Evolutionary conservation across 2,888 invertebrate genomes (phyloP).

Genomic region (Temnothorax unifasciatus): DNA sequence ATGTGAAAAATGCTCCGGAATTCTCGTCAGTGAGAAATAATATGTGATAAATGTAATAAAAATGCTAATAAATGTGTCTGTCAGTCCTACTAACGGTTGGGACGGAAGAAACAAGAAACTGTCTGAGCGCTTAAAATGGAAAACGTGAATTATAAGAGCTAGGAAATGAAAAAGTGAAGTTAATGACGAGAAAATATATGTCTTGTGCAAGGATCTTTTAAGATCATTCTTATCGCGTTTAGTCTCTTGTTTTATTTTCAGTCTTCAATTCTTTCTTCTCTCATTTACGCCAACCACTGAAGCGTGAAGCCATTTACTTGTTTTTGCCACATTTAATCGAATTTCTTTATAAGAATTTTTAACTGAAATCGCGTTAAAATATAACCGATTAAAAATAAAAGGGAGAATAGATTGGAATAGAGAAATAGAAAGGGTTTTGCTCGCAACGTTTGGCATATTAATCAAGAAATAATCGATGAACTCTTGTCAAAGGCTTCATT

Average conservation of each 20-base stretch:
- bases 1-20: slow-evolving; percentile 17
- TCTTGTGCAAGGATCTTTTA: not conserved
- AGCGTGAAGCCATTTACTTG: not conserved
- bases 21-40: slow-evolving; percentile 9
- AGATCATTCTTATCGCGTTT: not conserved
- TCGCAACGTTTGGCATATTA: not conserved
- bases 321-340: slow-evolving; percentile 11
- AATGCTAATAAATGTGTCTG: slow-evolving; percentile 16
- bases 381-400: not conserved
- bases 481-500: not conserved
- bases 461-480: slow-evolving; percentile 16
- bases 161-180: not conserved
- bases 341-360: slow-evolving; percentile 24
- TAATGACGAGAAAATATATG: slow-evolving; percentile 1
- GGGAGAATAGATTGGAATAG: not conserved
- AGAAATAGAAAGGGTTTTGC: slow-evolving; percentile 13
- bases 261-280: not conserved
- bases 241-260: not conserved
- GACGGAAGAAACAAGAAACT: not conserved
- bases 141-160: not conserved
- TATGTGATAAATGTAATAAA: slow-evolving; percentile 32
- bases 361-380: slow-evolving; percentile 1
- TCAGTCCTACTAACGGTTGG: not conserved
- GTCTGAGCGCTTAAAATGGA: not conserved
- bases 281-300: slow-evolving; percentile 1